phyloP scores from a whole-genome alignment of 2,888 invertebrate genomes.

The Drosophila algonquin region DNA sequence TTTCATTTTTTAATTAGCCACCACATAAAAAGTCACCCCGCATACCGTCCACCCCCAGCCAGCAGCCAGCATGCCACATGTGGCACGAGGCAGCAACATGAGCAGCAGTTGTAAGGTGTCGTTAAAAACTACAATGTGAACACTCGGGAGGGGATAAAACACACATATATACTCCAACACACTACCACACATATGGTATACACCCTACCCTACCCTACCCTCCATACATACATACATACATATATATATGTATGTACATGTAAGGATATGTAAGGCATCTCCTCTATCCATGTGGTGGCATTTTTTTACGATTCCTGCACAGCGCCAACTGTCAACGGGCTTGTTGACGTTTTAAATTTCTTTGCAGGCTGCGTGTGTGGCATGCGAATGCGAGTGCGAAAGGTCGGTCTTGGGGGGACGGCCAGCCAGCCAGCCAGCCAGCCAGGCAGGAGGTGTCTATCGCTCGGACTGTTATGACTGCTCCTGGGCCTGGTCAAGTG shows the following conservation, averaged over 20 bases:
- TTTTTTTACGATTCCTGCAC: constrained; percentile 62
- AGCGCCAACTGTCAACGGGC: constrained; percentile 70
- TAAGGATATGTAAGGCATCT: background rate
- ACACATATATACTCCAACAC: background rate
- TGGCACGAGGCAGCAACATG: constrained; percentile 45
- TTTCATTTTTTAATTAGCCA: constrained; percentile 75
- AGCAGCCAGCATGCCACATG: constrained; percentile 68
- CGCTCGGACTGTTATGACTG: constrained; percentile 23
- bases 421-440: background rate
- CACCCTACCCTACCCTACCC: background rate
- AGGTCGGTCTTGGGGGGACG: background rate
- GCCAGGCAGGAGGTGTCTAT: constrained; percentile 13
- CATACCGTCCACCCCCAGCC: constrained; percentile 24
- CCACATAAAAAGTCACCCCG: constrained; percentile 67
- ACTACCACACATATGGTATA: background rate
- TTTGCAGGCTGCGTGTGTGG: constrained; percentile 33
- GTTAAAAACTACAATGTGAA: constrained; percentile 50
- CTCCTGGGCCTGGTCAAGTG: constrained; percentile 50
- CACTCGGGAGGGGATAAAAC: constrained; percentile 10
- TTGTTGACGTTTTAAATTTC: constrained; percentile 58
- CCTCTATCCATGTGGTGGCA: constrained; percentile 18
- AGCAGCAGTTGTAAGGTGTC: constrained; percentile 72
- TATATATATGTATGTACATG: background rate
- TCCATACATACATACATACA: background rate
- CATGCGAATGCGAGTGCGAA: constrained; percentile 16